Conservation (phyloP, 2,113 vertebrate species). For the Candoia aspera region DNA sequence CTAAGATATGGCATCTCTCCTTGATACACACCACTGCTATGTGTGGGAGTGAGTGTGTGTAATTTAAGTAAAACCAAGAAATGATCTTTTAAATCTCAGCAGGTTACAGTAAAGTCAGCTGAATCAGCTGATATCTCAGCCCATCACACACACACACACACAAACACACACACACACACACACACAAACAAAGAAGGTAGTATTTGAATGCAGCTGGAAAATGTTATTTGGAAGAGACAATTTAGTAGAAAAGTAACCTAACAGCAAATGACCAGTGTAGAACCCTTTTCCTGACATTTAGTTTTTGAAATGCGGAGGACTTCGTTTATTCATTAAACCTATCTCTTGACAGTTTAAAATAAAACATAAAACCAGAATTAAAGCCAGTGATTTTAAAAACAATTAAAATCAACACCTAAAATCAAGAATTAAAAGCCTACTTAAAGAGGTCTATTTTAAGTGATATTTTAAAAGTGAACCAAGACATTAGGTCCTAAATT, state of each 20-base stretch:
- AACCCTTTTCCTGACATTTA: background rate
- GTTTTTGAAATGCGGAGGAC: background rate
- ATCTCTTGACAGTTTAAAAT: background rate
- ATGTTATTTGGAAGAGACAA: background rate
- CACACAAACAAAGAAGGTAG: background rate
- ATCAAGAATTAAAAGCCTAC: background rate
- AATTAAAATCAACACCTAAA: background rate
- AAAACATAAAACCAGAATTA: background rate
- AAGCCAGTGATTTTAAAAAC: background rate
- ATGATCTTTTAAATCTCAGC: background rate
- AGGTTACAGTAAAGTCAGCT: background rate
- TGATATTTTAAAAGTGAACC: background rate
- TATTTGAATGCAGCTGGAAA: background rate
- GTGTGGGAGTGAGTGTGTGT: background rate
- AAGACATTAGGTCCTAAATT: background rate
- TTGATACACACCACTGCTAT: background rate
- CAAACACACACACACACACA: background rate
- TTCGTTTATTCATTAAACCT: background rate
- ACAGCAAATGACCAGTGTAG: background rate
- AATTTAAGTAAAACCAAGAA: background rate
- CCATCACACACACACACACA: background rate
- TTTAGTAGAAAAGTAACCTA: background rate
- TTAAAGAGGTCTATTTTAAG: background rate
- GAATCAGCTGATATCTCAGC: background rate
- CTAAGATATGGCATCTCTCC: background rate